Evolutionary conservation across 2,113 vertebrate species (phyloP).

Genomic region (Carassius carassius): DNA sequence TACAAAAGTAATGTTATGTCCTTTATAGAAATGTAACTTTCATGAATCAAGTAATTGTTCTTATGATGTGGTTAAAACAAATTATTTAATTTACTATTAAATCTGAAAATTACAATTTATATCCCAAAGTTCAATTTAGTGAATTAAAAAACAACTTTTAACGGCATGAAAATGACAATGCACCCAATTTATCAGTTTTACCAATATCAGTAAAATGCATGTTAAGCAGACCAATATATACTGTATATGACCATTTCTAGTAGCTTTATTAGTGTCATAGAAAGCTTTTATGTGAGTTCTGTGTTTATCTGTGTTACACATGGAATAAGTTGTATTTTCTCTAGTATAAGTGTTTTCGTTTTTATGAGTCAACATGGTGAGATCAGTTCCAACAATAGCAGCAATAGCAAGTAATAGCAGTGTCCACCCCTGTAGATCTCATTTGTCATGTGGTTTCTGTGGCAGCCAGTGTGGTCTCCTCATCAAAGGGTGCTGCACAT

Average conservation of each 20-base stretch:
- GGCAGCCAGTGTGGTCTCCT: slow-evolving; percentile 68
- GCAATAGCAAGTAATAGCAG: too few relatives aligned
- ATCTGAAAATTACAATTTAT: background rate
- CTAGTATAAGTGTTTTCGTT: background rate
- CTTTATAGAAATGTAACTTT: background rate
- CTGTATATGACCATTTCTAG: background rate
- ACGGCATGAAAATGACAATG: background rate
- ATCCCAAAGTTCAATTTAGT: background rate
- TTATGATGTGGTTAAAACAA: background rate
- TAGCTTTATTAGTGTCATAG: background rate
- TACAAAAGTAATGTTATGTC: background rate
- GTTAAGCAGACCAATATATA: background rate
- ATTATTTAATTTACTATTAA: background rate
- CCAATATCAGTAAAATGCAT: background rate
- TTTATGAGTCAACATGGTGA: background rate
- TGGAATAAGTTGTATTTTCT: background rate
- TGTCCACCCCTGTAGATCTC: slow-evolving; percentile 39
- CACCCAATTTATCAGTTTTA: background rate
- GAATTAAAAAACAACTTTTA: background rate
- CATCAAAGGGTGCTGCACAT: slow-evolving; percentile 63
- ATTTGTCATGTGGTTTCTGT: slow-evolving; percentile 49
- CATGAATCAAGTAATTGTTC: background rate
- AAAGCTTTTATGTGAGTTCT: background rate
- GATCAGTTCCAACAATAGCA: background rate
- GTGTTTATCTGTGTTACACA: background rate